phyloP scores from a whole-genome alignment of 2,888 invertebrate species.

The Antheraea assamensis region DNA sequence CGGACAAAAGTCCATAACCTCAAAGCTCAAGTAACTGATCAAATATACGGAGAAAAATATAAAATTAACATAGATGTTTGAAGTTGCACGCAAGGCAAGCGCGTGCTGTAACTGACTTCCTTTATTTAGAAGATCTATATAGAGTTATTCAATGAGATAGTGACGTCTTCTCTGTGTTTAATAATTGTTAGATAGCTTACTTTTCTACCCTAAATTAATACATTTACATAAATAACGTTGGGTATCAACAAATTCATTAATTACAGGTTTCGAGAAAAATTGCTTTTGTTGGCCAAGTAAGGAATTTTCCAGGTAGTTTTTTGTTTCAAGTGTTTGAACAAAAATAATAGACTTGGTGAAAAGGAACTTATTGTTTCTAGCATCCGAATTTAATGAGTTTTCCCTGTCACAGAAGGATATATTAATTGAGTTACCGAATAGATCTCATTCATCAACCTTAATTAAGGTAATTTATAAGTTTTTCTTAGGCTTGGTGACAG shows the following conservation, averaged over 20 bases:
- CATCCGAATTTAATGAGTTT: not conserved
- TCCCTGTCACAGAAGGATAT: not conserved
- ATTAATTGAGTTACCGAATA: not conserved
- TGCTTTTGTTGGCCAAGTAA: not conserved
- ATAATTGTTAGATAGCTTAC: not conserved
- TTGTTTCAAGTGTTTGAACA: not conserved
- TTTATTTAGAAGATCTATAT: conserved; percentile 48
- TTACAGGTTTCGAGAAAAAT: not conserved
- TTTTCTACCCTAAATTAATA: not conserved
- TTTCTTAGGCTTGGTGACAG: not conserved
- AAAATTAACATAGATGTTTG: conserved; percentile 67
- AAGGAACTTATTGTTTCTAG: not conserved
- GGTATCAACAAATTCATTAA: not conserved
- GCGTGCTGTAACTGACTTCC: conserved; percentile 72
- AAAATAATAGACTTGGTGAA: not conserved
- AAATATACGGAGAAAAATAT: conserved; percentile 61
- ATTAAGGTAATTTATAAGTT: not conserved
- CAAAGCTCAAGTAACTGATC: not conserved
- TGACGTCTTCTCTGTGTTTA: not conserved
- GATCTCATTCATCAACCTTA: not conserved
- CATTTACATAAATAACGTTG: not conserved
- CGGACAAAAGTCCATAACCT: not conserved
- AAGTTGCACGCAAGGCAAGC: conserved; percentile 65
- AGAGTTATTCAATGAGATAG: conserved; percentile 35
- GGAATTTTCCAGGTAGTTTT: not conserved